Percentiles rank a stretch among this genome's conserved stretches.
Evolutionary conservation across 1,140 invertebrate genomes (phyloP).

Genomic region (Drosophila santomea): DNA sequence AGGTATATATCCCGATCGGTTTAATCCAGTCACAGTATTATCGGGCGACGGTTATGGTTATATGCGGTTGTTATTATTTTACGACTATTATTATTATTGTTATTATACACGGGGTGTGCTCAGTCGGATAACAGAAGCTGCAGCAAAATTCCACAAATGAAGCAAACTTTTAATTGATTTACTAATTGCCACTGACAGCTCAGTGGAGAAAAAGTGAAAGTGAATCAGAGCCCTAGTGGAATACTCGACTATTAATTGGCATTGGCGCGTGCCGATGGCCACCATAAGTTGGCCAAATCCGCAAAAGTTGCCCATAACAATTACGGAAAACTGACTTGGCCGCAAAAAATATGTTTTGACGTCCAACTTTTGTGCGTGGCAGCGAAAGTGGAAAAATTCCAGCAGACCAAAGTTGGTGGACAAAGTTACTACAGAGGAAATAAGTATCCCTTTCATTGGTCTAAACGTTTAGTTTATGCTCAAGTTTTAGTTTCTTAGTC

Average conservation of each 20-base stretch:
- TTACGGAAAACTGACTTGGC: neutral
- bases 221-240: slow-evolving; percentile 29
- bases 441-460: neutral
- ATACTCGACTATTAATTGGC: slow-evolving; percentile 25
- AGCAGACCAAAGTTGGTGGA: neutral
- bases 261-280: slow-evolving; percentile 16
- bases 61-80: slow-evolving; percentile 32
- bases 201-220: slow-evolving; percentile 1
- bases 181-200: slow-evolving; percentile 45
- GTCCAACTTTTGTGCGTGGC: neutral
- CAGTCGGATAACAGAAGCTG: slow-evolving; percentile 44
- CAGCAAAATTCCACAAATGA: slow-evolving; percentile 24
- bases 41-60: slow-evolving; percentile 30
- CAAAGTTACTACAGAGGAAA: neutral
- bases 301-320: slow-evolving; percentile 14
- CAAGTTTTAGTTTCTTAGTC: too few species aligned
- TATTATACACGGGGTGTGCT: slow-evolving; percentile 45
- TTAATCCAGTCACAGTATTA: slow-evolving; percentile 25
- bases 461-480: neutral
- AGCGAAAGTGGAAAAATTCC: neutral
- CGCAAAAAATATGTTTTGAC: neutral
- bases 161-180: slow-evolving; percentile 49
- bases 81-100: slow-evolving; percentile 36
- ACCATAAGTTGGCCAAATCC: slow-evolving; percentile 7
- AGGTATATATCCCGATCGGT: slow-evolving; percentile 13